Evolutionary conservation across 2,113 vertebrate species (phyloP).

Genomic region (Pagrus major): DNA sequence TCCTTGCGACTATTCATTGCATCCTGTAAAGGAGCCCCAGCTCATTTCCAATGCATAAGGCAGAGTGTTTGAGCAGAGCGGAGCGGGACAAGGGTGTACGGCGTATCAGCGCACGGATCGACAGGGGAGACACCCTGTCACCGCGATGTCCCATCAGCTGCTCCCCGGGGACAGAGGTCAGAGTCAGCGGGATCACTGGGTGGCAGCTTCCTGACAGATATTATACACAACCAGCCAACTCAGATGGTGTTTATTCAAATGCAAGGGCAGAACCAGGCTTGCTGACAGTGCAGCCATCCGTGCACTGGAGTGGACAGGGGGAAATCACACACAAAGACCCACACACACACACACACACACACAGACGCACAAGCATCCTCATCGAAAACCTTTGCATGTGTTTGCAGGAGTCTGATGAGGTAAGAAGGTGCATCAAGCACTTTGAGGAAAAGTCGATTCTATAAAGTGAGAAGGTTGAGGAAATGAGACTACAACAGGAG

Average conservation of each 20-base stretch:
- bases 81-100: constrained; percentile 51
- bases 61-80: constrained; percentile 33
- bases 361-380: not conserved
- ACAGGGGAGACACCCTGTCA: constrained; percentile 79
- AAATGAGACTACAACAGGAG: not conserved
- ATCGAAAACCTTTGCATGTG: not conserved
- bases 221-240: constrained; percentile 73
- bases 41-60: constrained; percentile 69
- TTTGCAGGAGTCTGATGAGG: constrained; percentile 22
- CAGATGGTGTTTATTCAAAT: constrained; percentile 83
- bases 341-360: not conserved
- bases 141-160: constrained; percentile 48
- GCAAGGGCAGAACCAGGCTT: constrained; percentile 63
- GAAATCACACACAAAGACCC: constrained; percentile 24
- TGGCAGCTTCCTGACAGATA: constrained; percentile 79
- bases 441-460: not conserved
- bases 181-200: constrained; percentile 59
- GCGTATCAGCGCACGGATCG: constrained; percentile 58
- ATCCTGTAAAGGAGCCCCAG: constrained; percentile 28
- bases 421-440: not conserved
- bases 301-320: constrained; percentile 52
- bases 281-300: constrained; percentile 79
- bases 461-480: not conserved
- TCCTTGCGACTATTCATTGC: constrained; percentile 44
- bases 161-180: constrained; percentile 73